Base-by-base conservation (phyloP, 1,140 invertebrate genomes). In the Drosophila grimshawi region DNA sequence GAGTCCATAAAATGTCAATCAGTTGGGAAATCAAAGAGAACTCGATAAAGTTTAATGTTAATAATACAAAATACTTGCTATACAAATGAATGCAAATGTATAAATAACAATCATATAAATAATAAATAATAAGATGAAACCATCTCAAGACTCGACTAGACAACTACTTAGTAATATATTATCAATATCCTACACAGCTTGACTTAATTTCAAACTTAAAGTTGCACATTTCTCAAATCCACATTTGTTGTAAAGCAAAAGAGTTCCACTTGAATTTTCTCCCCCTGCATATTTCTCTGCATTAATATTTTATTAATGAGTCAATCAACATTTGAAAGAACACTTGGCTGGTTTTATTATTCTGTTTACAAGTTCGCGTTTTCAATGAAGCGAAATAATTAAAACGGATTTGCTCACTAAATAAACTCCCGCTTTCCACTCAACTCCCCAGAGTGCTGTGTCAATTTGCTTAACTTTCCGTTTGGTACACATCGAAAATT, bases 271-370 rank as follows among this genome's bases (percentile, higher is more conserved):
- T 19, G 19, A 19, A 19, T 19, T 19, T 19, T 19, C 19, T 19
- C 10, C 10, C 1, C 33, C 19, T 11, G 0, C n/a, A 3, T 27
- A 5, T 7, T 32, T 41, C 7, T n/a, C 2, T 7, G 37, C 8
- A 11, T 7, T 41, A 32, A 55, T 55, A 67, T 67, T 73, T 67
- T 67, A 73, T 73, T 67, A 73, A 73, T 60, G 60, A 32, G 41
- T 35, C 29, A 53, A 45, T 8, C 41, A 33, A 55, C 48, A 46
- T 67, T 45, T 41, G 10, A 45, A 55, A 45, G 46, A 41, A 53
- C 39, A 32, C 48, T 53, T 49, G 41, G 29, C 5, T 39, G 48
- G 19, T 51, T 39, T 43, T 32, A 35, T 51, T 57, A 57, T 65
- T 56, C 45, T 10, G 4, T 48, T 64, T 56, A 41, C 53, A 33